Evolutionary conservation across 2,113 vertebrate species (phyloP).

Genomic region (Pao palembangensis): DNA sequence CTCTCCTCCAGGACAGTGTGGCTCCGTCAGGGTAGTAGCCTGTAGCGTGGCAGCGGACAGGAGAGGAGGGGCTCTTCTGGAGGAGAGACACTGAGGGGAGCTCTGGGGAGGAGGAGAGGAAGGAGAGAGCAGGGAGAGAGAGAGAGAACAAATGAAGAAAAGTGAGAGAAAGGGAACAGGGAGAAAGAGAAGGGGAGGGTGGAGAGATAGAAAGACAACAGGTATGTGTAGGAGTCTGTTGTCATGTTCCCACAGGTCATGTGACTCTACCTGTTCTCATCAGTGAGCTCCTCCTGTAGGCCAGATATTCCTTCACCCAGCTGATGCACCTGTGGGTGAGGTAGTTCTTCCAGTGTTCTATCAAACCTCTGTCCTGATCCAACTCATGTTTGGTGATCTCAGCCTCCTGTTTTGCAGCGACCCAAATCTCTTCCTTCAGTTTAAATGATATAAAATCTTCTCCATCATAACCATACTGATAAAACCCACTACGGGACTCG

Average conservation of each 20-base stretch:
- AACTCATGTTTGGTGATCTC: not conserved
- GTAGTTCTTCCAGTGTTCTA: accelerated
- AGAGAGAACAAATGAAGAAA: not conserved
- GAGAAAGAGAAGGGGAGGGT: not conserved
- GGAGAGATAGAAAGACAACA: too few species aligned
- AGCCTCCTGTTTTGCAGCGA: accelerated
- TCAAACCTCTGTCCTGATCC: accelerated
- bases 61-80: too few species aligned
- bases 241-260: not conserved
- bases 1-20: too few species aligned
- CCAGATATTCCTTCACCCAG: slow-evolving; percentile 31
- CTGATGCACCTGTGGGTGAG: slow-evolving; percentile 13
- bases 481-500: not conserved
- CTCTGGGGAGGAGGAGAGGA: too few species aligned
- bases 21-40: too few species aligned
- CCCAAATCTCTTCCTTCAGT: slow-evolving; percentile 4
- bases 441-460: slow-evolving; percentile 35
- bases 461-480: slow-evolving; percentile 41
- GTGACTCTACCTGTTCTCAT: slow-evolving; percentile 18
- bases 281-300: not conserved
- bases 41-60: too few species aligned
- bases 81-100: too few species aligned
- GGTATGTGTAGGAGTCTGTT: not conserved
- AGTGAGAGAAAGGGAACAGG: not conserved
- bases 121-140: too few species aligned